Evolutionary conservation across 1,140 invertebrate genomes (phyloP).

Genomic region (Gryllus bimaculatus): DNA sequence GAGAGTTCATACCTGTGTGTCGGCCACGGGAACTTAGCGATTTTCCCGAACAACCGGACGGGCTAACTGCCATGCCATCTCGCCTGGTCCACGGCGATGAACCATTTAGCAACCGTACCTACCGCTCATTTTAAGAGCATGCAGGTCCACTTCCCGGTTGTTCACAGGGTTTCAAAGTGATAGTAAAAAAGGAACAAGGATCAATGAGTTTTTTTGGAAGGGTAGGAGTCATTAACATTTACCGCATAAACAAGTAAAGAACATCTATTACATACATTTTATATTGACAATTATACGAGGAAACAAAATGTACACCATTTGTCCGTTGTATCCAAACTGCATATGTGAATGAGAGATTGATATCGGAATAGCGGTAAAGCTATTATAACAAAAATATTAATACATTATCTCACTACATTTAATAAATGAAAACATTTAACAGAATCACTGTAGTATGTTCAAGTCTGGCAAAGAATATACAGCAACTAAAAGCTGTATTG

Average conservation of each 20-base stretch:
- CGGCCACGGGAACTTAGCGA: constrained; percentile 2
- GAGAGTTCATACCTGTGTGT: not conserved
- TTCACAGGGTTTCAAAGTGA: not conserved
- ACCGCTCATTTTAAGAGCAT: not conserved
- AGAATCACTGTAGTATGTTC: not conserved
- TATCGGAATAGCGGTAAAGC: not conserved
- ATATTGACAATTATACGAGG: constrained; percentile 1
- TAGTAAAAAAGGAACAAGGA: not conserved
- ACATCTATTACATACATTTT: constrained; percentile 1
- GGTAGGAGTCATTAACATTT: not conserved
- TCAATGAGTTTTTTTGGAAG: not conserved
- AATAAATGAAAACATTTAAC: not conserved
- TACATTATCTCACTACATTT: not conserved
- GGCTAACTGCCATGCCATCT: not conserved
- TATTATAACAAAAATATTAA: not conserved
- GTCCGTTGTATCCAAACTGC: not conserved
- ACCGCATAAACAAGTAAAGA: not conserved
- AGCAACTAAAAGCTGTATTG: not conserved
- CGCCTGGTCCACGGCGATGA: not conserved
- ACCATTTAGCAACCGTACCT: not conserved
- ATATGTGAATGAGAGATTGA: not conserved
- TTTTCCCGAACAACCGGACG: not conserved
- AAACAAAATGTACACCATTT: not conserved
- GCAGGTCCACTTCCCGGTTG: not conserved
- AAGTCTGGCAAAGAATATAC: not conserved